Conservation (phyloP, 2,888 invertebrate genomes). For the Polylopha cassiicola region DNA sequence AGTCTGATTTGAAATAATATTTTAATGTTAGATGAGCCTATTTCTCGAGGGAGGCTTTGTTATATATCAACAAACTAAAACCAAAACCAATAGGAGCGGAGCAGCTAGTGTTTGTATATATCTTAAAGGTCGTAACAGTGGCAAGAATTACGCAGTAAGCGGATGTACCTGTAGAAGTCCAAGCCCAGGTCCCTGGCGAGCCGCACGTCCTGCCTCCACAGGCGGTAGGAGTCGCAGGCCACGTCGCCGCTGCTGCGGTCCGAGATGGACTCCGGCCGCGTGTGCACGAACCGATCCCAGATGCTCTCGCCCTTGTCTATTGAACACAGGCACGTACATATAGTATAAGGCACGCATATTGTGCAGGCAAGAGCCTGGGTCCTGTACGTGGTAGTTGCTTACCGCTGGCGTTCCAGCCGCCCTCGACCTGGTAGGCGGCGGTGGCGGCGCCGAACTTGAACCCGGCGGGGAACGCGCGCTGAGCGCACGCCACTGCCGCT, state of each 20-base stretch:
- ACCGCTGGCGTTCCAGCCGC: conserved; percentile 64
- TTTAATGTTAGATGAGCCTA: too few species aligned
- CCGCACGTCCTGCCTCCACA: conserved; percentile 76
- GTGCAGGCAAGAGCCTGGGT: neutral
- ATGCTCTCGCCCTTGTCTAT: conserved; percentile 69
- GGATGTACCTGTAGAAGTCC: conserved; percentile 63
- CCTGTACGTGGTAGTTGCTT: conserved; percentile 16
- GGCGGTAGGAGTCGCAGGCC: conserved; percentile 80
- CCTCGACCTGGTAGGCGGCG: conserved; percentile 61
- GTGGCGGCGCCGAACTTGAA: conserved; percentile 57
- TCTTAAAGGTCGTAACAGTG: too few species aligned
- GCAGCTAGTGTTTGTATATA: too few species aligned
- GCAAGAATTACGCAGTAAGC: too few species aligned
- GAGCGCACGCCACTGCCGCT: conserved; percentile 16
- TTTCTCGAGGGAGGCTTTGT: too few species aligned
- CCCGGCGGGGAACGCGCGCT: conserved; percentile 29
- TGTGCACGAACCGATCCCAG: conserved; percentile 53
- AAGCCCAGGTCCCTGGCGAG: conserved; percentile 72
- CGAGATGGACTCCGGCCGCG: conserved; percentile 30
- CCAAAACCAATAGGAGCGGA: too few species aligned
- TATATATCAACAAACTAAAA: too few species aligned
- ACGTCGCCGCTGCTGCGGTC: conserved; percentile 74
- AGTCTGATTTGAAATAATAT: too few species aligned
- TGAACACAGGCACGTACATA: neutral
- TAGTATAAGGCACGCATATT: neutral